Evolutionary conservation across 1,140 invertebrate species (phyloP), one percentile per base, ranked within the genome.

Genomic region (Panagrolaimus sp.): DNA sequence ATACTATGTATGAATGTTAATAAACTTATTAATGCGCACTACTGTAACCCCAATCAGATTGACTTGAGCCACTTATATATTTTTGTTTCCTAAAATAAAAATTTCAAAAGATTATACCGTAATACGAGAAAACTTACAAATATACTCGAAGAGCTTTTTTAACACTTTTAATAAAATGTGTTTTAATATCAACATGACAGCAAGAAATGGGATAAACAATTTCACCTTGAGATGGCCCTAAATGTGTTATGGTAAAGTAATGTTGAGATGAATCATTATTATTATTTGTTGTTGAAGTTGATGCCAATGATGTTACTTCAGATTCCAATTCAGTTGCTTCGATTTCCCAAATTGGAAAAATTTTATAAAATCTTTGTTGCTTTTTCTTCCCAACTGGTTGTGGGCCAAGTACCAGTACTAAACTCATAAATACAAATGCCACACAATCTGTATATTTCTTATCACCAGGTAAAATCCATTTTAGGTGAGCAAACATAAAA

Each of bases 21-120:
- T 23, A n/a, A 3, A 20, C 8, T 9, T 1, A 65, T 66, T 38
- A 66, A n/a, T 47, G 44, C 5, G 38, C 72, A 46, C 74, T 75
- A n/a, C 45, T 74, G 48, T 77, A 77, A 7, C 75, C 75, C 42
- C 75, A 70, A 61, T 77, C 75, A 0, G 74, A 76, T 68, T 75
- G 74, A 64, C 71, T 73, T 5, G 75, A 76, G 63, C 74, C 71
- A 63, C 74, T 76, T 23, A 70, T 47, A 9, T 20, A 14, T 9
- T 65, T 68, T 43, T 71, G 38, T 61, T 65, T 65, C 9, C 57
- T 67, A 31, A 63, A 68, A n/a, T n/a, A n/a, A n/a, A 53, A 13
- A 43, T 46, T 38, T 43, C 65, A 42, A 14, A 14, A 46, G 16
- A 42, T 8, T 61, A 47, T n/a, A n/a, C n/a, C n/a, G n/a, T n/a